Evolutionary conservation across 2,797 vertebrate genomes (phyloP).

Genomic region (Danio tinwini): DNA sequence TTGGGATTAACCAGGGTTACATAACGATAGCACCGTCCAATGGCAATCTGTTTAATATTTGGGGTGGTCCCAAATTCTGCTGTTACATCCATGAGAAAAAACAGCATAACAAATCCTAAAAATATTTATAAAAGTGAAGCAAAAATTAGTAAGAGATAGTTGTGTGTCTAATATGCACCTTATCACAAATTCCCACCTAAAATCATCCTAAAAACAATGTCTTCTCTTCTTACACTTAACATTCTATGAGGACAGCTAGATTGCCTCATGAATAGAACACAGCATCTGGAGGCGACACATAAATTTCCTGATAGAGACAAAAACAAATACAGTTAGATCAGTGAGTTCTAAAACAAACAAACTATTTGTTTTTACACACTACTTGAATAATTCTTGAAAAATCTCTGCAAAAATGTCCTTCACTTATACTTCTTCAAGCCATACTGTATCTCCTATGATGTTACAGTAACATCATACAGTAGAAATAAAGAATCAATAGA

Average conservation of each 20-base stretch:
- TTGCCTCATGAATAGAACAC: not conserved
- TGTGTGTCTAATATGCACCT: not conserved
- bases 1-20: constrained; percentile 68
- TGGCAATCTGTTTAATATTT: constrained; percentile 81
- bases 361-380: not conserved
- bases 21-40: constrained; percentile 87
- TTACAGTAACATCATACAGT: not conserved
- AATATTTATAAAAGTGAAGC: constrained; percentile 31
- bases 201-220: constrained; percentile 18
- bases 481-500: not conserved
- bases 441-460: not conserved
- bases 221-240: not conserved
- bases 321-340: not conserved
- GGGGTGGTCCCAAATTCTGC: constrained; percentile 78
- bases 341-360: not conserved
- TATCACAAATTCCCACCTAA: constrained; percentile 19
- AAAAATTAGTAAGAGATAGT: not conserved
- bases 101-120: constrained; percentile 65
- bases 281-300: not conserved
- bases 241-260: not conserved
- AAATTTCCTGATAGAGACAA: not conserved
- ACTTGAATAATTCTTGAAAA: not conserved
- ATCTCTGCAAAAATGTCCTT: not conserved
- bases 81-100: constrained; percentile 51
- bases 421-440: not conserved